Conservation (phyloP, 2,888 invertebrate species). For the Synergus laeviventris region DNA sequence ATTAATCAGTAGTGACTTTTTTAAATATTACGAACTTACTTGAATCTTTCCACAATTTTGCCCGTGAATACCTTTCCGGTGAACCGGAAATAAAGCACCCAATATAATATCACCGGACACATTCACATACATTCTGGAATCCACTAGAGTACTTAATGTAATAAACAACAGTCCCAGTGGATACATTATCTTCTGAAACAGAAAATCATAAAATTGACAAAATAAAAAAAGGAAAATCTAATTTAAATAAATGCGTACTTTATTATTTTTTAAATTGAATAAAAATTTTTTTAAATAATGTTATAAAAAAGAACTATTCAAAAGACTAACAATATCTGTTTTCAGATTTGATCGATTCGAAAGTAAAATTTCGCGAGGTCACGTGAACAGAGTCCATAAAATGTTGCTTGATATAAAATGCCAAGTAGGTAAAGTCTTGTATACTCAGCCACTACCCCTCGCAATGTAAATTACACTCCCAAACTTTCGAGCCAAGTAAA, state of each 20-base stretch:
- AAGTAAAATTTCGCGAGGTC: neutral
- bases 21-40: slow-evolving; percentile 54
- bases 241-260: neutral
- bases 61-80: slow-evolving; percentile 70
- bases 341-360: neutral
- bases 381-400: neutral
- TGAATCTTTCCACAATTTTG: slow-evolving; percentile 69
- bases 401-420: neutral
- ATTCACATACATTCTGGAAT: slow-evolving; percentile 61
- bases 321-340: neutral
- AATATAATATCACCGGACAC: slow-evolving; percentile 76
- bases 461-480: neutral
- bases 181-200: slow-evolving; percentile 42
- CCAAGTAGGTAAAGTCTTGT: slow-evolving; percentile 3
- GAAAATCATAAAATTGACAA: neutral
- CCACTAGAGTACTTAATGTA: slow-evolving; percentile 46
- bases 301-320: neutral
- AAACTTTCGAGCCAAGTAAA: slow-evolving; percentile 26
- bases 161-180: slow-evolving; percentile 47
- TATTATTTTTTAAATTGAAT: neutral
- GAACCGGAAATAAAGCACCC: slow-evolving; percentile 78
- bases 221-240: neutral
- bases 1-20: no score
- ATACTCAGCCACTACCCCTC: neutral
- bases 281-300: neutral